Conservation (phyloP, 2,113 vertebrate species). For the Phrynosoma platyrhinos region DNA sequence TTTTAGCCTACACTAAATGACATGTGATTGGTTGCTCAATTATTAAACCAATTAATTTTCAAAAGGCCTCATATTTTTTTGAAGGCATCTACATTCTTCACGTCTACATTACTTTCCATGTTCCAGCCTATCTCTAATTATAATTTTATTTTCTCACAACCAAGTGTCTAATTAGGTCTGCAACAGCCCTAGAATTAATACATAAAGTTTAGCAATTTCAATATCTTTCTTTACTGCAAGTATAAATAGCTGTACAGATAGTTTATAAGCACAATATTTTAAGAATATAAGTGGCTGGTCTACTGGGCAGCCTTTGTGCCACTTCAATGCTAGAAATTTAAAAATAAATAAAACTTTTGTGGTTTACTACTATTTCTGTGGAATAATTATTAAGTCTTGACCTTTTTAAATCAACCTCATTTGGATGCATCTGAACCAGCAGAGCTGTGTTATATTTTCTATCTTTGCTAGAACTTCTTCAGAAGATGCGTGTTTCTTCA, state of each 20-base stretch:
- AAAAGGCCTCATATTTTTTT: conserved; percentile 53
- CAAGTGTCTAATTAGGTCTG: conserved; percentile 80
- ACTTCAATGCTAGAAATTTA: conserved; percentile 81
- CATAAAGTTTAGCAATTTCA: conserved; percentile 81
- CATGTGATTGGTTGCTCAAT: conserved; percentile 57
- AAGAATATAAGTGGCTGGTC: conserved; percentile 84
- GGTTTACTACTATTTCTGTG: conserved; percentile 87
- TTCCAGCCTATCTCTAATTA: conserved; percentile 85
- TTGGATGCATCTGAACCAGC: conserved; percentile 89
- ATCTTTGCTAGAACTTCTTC: conserved; percentile 95
- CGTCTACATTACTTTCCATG: conserved; percentile 65
- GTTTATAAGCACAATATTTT: conserved; percentile 92
- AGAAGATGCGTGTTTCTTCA: conserved; percentile 87
- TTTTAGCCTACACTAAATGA: conserved; percentile 49
- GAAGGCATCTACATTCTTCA: conserved; percentile 62
- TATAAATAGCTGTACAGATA: conserved; percentile 89
- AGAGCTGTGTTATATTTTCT: conserved; percentile 96
- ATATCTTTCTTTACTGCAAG: conserved; percentile 86
- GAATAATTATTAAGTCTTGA: conserved; percentile 82
- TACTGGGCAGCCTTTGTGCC: conserved; percentile 82
- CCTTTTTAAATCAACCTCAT: conserved; percentile 87
- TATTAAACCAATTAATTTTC: conserved; percentile 61
- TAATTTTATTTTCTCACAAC: conserved; percentile 76
- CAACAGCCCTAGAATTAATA: conserved; percentile 80
- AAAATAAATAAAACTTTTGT: conserved; percentile 78